Base-by-base conservation (phyloP, 2,797 vertebrate genomes). In the Picus viridis region DNA sequence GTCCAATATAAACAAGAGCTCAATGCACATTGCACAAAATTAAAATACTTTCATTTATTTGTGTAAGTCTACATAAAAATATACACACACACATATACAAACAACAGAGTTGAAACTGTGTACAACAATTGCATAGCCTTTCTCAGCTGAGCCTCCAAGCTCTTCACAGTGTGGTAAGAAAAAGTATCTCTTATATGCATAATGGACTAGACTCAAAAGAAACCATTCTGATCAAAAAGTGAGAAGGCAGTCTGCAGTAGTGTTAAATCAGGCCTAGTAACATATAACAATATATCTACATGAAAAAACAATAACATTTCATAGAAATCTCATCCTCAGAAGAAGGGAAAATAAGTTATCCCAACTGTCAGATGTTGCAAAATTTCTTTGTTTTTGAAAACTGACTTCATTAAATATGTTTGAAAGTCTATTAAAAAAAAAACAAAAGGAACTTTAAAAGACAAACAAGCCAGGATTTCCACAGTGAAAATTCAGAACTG, bases 231-330 rank as follows among this genome's bases (percentile, higher is more conserved):
- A 70, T 12, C 10, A 61, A 71, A 69, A 83, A 62, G 16, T 11
- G 17, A 29, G n/a, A 83, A 45, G 41, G 39, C 56, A 72, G 17
- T 19, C n/a, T 64, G 45, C 34, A 65, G 32, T 10, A 59, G 16
- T 34, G 15, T 34, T 57, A 2, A 3, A 65, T 32, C 20, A 67
- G 54, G n/a, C 29, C 23, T 80, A 77, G 26, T 30, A 32, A 79
- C 3, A 56, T 39, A 73, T 0, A 83, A 16, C 7, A 81, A 54
- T 15, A 68, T 0, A 82, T 0, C 10, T 16, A 51, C 0, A 2
- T 19, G 12, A 22, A 45, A 83, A 85, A 81, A 72, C 27, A 16
- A 0, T 15, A 30, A 14, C 27, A 57, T 27, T 58, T 64, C 7
- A 65, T 10, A 17, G 17, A 81, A 65, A 88, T 16, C 6, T 78